Conservation (phyloP, 1,140 invertebrate species). For the Diachasma alloeum region DNA sequence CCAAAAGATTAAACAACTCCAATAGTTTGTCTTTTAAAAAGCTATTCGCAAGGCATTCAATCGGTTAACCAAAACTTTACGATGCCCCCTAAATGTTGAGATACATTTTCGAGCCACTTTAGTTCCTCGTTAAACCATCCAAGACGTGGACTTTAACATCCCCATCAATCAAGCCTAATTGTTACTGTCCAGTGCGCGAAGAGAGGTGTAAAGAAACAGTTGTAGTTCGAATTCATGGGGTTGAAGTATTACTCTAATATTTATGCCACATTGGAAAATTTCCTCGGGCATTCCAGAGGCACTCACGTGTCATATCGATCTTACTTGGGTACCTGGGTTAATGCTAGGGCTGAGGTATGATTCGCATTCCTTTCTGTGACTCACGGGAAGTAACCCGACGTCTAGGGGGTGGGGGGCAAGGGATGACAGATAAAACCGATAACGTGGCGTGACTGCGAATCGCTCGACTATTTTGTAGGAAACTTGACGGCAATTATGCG, state of each 20-base stretch:
- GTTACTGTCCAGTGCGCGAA: neutral
- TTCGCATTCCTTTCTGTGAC: conserved; percentile 21
- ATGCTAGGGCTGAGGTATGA: neutral
- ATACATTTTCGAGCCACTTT: neutral
- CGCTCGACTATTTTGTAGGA: conserved; percentile 18
- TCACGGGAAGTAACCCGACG: conserved; percentile 10
- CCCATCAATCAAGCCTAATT: neutral
- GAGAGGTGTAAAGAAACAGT: neutral
- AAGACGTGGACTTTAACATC: neutral
- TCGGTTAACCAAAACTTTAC: conserved; percentile 8
- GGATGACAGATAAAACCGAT: conserved; percentile 21
- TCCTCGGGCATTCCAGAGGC: conserved; percentile 23
- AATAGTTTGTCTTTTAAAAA: neutral
- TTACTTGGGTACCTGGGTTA: conserved; percentile 11
- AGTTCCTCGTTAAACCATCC: neutral
- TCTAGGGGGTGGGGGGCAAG: neutral
- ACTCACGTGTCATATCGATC: conserved; percentile 34
- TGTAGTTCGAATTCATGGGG: neutral
- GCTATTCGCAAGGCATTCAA: conserved; percentile 1
- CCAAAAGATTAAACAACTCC: neutral
- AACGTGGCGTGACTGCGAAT: conserved; percentile 25
- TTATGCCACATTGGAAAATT: neutral
- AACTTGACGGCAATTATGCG: conserved; percentile 1
- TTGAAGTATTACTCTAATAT: neutral
- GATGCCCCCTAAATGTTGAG: neutral